phyloP scores from a whole-genome alignment of 1,140 invertebrate species.

The Aphaenogaster ashmeadi region DNA sequence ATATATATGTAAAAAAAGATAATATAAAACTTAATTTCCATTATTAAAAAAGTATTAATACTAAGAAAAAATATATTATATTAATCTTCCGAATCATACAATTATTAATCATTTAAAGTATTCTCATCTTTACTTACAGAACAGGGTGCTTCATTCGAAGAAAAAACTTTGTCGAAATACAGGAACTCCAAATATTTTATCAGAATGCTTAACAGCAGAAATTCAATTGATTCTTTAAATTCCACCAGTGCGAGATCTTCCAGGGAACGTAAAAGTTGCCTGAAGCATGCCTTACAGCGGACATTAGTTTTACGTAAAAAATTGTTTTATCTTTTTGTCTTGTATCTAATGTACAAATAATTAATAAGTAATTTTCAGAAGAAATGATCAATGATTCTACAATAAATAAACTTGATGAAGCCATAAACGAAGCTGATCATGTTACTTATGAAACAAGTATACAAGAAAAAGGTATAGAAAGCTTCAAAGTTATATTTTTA shows the following conservation, averaged over 20 bases:
- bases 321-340: constrained; percentile 2
- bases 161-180: neutral
- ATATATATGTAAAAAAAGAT: no score
- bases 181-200: neutral
- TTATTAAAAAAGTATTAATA: no score
- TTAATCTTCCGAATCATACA: no score
- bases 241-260: constrained; percentile 58
- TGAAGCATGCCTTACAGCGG: constrained; percentile 56
- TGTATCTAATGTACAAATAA: neutral
- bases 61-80: no score
- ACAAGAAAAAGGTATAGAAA: constrained; percentile 76
- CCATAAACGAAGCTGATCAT: constrained; percentile 72
- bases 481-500: neutral
- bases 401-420: constrained; percentile 68
- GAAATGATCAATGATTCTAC: constrained; percentile 54
- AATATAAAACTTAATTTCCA: no score
- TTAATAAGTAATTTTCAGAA: constrained; percentile 69
- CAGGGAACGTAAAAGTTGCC: constrained; percentile 69
- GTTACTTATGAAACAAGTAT: constrained; percentile 74
- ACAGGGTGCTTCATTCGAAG: neutral
- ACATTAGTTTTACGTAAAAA: constrained; percentile 72
- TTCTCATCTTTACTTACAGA: neutral
- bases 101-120: neutral
- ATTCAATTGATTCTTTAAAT: constrained; percentile 47
- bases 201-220: neutral